Conservation (phyloP, 2,113 vertebrate genomes). For the Philantomba maxwellii region DNA sequence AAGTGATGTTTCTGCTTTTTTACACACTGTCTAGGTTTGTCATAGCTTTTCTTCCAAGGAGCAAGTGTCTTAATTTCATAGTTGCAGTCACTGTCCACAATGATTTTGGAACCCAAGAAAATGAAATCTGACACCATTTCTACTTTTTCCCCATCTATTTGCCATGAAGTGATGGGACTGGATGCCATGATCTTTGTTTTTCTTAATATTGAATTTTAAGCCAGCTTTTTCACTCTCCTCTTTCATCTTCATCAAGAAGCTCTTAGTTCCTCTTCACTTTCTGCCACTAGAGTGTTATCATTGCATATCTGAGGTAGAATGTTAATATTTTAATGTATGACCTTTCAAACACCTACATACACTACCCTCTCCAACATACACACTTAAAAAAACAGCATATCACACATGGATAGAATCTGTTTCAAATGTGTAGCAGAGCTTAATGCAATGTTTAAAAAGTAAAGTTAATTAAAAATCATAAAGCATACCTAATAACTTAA, state of each 20-base stretch:
- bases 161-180: not conserved
- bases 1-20: not conserved
- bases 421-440: conserved; percentile 13
- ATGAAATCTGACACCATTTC: not conserved
- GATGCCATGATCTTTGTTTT: not conserved
- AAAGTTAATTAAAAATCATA: conserved; percentile 58
- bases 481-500: conserved; percentile 57
- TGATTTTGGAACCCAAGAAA: not conserved
- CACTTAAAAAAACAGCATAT: not conserved
- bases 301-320: not conserved
- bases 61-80: not conserved
- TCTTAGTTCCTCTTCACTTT: not conserved
- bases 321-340: not conserved
- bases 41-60: not conserved
- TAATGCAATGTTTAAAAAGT: conserved; percentile 1
- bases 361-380: not conserved
- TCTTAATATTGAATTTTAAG: not conserved
- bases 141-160: not conserved
- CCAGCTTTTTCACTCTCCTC: not conserved
- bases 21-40: not conserved
- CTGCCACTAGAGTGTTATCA: not conserved
- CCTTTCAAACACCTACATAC: not conserved
- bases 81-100: not conserved
- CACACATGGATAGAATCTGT: not conserved
- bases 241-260: not conserved